Evolutionary conservation across 1,140 invertebrate species (phyloP).

Genomic region (Cephus cinctus): DNA sequence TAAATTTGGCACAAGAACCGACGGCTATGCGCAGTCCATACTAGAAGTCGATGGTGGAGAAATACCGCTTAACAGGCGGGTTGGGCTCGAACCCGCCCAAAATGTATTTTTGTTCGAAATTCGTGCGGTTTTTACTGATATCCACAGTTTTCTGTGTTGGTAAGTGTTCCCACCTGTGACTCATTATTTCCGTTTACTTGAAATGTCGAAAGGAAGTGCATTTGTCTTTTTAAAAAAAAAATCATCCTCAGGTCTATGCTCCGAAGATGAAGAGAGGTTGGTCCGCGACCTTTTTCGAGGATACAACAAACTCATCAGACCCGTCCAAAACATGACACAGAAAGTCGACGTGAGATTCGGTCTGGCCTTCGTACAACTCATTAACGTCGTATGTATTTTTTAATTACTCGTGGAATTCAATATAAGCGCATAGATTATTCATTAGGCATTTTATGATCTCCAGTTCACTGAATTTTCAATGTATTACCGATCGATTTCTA

Average conservation of each 20-base stretch:
- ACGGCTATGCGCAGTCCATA: not conserved
- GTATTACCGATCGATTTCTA: not conserved
- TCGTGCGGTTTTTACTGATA: slow-evolving; percentile 40
- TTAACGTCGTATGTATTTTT: slow-evolving; percentile 84
- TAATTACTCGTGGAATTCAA: not conserved
- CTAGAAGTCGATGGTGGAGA: not conserved
- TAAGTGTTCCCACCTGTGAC: slow-evolving; percentile 23
- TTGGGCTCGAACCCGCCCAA: slow-evolving; percentile 27
- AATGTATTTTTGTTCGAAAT: slow-evolving; percentile 43
- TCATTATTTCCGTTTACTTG: no score
- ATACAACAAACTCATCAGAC: slow-evolving; percentile 98
- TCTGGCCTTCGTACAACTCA: slow-evolving; percentile 96
- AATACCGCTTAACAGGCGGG: not conserved
- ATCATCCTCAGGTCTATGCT: slow-evolving; percentile 64
- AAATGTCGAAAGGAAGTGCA: no score
- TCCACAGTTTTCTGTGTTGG: slow-evolving; percentile 43
- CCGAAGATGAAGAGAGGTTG: slow-evolving; percentile 93
- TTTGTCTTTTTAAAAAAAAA: no score
- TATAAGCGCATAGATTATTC: not conserved
- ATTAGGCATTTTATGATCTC: not conserved
- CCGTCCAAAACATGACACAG: slow-evolving; percentile 96
- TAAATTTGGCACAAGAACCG: not conserved
- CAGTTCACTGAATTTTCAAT: slow-evolving; percentile 7
- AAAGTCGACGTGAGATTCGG: slow-evolving; percentile 96
- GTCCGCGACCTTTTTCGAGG: slow-evolving; percentile 96